phyloP scores from a whole-genome alignment of 2,888 invertebrate genomes.

The Petrolisthes manimaculis region DNA sequence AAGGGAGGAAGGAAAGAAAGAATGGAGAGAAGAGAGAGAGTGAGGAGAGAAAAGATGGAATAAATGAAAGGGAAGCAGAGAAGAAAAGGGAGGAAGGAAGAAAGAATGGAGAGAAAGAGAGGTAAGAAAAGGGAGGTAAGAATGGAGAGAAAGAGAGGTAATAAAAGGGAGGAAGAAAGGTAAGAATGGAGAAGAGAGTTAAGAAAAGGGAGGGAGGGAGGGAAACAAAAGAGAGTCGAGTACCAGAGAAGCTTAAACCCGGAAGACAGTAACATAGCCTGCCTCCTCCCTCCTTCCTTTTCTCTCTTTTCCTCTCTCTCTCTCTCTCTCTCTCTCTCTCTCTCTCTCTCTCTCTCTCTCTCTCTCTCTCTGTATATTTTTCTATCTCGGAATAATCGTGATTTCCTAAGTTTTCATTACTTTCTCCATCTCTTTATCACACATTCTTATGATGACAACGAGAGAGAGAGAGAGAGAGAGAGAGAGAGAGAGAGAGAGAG shows the following conservation, averaged over 20 bases:
- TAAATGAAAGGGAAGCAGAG: neutral
- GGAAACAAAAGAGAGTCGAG: neutral
- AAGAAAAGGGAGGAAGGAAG: neutral
- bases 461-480: neutral
- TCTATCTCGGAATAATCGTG: neutral
- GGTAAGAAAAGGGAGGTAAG: neutral
- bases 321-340: neutral
- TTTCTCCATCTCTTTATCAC: neutral
- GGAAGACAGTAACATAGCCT: slow-evolving; percentile 1
- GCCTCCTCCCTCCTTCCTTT: neutral
- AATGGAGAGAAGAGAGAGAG: neutral
- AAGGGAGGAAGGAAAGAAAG: neutral
- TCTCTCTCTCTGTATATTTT: neutral
- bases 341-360: neutral
- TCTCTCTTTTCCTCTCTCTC: slow-evolving; percentile 10
- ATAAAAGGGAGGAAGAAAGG: neutral
- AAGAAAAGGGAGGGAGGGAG: neutral
- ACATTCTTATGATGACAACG: neutral
- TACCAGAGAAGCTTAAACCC: neutral
- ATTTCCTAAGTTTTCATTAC: neutral
- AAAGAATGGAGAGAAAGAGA: too few species aligned
- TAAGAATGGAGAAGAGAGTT: neutral
- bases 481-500: neutral
- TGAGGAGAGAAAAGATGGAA: neutral
- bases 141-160: neutral